A percentile compares a stretch with the other conserved stretches of the same genome.
Evolutionary conservation across 2,797 vertebrate genomes (phyloP).

Genomic region (Cottoperca gobio): DNA sequence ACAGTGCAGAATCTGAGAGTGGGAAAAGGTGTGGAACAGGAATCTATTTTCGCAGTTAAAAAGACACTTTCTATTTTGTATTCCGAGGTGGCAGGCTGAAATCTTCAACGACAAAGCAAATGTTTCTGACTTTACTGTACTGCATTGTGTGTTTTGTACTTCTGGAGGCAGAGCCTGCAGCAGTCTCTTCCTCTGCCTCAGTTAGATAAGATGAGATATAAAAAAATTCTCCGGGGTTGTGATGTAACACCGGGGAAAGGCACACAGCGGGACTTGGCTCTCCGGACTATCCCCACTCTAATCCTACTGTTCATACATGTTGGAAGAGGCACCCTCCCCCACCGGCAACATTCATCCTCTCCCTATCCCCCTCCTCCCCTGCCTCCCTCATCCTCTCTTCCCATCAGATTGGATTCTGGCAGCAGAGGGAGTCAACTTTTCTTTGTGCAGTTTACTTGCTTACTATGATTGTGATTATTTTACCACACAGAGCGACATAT

Average conservation of each 20-base stretch:
- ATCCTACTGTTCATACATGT: conserved; percentile 67
- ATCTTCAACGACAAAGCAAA: conserved; percentile 5
- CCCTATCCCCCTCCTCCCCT: not conserved
- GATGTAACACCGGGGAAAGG: conserved; percentile 50
- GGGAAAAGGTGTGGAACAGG: not conserved
- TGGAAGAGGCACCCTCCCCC: conserved; percentile 53
- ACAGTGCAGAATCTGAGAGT: not conserved
- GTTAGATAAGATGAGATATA: not conserved
- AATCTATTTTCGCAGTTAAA: conserved; percentile 23
- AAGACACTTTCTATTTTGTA: conserved; percentile 17
- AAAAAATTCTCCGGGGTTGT: conserved; percentile 20
- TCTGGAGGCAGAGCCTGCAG: conserved; percentile 10
- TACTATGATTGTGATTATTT: conserved; percentile 22
- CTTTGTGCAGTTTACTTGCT: conserved; percentile 1
- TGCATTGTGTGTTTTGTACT: conserved; percentile 1
- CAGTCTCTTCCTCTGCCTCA: not conserved
- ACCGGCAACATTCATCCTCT: conserved; percentile 30
- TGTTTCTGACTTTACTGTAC: not conserved
- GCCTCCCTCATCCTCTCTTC: not conserved
- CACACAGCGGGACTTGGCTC: conserved; percentile 22
- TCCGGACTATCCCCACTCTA: conserved; percentile 14
- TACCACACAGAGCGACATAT: conserved; percentile 24
- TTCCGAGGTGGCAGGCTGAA: not conserved
- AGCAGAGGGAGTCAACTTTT: conserved; percentile 46
- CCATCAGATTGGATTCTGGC: conserved; percentile 27